These are phyloP conservation scores for Serinus canaria DNA, from an alignment of 2,113 vertebrate species.

Conservation along the genomic window DNA sequence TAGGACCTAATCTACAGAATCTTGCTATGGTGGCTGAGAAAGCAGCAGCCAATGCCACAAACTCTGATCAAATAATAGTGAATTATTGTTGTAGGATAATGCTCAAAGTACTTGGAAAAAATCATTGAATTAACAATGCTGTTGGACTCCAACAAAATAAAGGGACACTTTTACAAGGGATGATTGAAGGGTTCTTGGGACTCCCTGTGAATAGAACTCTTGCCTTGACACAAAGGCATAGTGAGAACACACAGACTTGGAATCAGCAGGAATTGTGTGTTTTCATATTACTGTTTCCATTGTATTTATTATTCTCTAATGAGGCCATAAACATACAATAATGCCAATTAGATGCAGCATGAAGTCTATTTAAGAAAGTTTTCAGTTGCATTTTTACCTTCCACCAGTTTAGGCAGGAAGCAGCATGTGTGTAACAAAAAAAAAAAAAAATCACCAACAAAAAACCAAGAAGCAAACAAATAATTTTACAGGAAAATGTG, in stretches of 20 bases:
- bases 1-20: neutral
- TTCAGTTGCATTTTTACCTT: neutral
- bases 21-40: neutral
- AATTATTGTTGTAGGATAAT: neutral
- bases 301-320: neutral
- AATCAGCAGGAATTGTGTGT: neutral
- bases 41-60: neutral
- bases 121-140: neutral
- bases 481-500: neutral
- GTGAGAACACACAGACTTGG: neutral
- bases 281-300: neutral
- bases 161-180: neutral
- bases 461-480: neutral
- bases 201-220: neutral
- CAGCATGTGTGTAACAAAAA: neutral
- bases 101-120: neutral
- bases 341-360: neutral
- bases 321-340: neutral
- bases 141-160: neutral
- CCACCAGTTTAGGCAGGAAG: neutral
- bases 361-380: neutral
- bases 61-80: neutral
- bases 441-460: neutral
- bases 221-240: neutral
- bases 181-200: neutral